Percentiles rank a stretch among this genome's conserved stretches.
These are phyloP conservation scores for Tachypleus tridentatus DNA, from an alignment of 1,140 invertebrate genomes.

Conservation along the genomic window DNA sequence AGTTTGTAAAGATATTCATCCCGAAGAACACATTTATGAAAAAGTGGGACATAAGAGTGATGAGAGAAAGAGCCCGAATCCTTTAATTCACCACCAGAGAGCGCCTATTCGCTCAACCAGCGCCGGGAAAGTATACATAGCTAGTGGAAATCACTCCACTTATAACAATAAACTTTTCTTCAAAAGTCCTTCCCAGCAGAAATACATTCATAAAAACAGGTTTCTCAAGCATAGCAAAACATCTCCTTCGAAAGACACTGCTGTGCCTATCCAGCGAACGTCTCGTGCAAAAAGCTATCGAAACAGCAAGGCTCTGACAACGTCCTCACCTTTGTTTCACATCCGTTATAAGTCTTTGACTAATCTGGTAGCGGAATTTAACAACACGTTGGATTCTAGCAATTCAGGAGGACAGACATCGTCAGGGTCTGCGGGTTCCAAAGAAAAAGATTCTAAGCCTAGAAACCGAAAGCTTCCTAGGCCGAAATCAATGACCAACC, in stretches of 20 bases:
- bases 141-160: conserved; percentile 1
- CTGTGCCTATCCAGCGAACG: conserved; percentile 31
- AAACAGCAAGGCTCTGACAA: conserved; percentile 33
- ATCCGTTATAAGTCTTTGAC: conserved; percentile 69
- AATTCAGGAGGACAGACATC: conserved; percentile 66
- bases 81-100: conserved; percentile 2
- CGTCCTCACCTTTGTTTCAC: conserved; percentile 60
- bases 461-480: conserved; percentile 55
- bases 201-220: conserved; percentile 8
- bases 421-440: conserved; percentile 56
- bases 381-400: conserved; percentile 65
- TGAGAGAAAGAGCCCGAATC: neutral
- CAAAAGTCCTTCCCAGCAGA: conserved; percentile 15
- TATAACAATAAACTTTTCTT: conserved; percentile 12
- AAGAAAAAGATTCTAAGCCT: conserved; percentile 37
- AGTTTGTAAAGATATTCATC: conserved; percentile 2
- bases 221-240: conserved; percentile 14
- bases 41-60: neutral
- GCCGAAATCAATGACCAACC: conserved; percentile 68
- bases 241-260: conserved; percentile 39
- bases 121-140: conserved; percentile 12
- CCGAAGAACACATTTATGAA: conserved; percentile 20
- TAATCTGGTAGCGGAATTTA: conserved; percentile 57
- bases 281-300: conserved; percentile 1
- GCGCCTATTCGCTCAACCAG: conserved; percentile 6